These are phyloP conservation scores for Watsonalla cultraria DNA, from an alignment of 2,888 invertebrate species.

Conservation along the genomic window DNA sequence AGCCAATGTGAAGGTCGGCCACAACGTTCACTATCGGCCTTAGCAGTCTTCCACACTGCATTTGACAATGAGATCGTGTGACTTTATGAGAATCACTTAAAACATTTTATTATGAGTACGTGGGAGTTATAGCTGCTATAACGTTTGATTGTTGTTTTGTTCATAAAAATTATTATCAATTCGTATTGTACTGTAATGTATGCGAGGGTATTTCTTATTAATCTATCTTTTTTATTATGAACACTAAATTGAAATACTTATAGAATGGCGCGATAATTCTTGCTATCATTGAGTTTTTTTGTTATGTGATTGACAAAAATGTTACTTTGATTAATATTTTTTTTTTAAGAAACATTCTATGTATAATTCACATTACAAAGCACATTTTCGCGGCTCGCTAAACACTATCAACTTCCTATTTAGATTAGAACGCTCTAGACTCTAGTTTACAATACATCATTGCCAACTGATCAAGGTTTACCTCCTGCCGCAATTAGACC, in stretches of 20 bases:
- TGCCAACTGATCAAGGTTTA: conserved; percentile 25
- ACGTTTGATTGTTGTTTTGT: neutral
- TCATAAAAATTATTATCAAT: neutral
- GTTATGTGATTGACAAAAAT: too few relatives aligned
- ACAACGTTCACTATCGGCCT: conserved; percentile 57
- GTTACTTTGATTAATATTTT: too few relatives aligned
- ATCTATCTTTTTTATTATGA: too few relatives aligned
- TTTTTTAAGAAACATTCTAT: neutral
- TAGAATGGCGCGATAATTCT: too few relatives aligned
- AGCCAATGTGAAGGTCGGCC: conserved; percentile 65
- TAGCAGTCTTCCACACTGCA: conserved; percentile 8
- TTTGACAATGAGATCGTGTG: conserved; percentile 4
- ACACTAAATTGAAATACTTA: too few relatives aligned
- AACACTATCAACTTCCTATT: conserved; percentile 12
- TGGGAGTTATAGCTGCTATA: neutral
- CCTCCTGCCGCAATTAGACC: conserved; percentile 5
- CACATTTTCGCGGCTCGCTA: conserved; percentile 1
- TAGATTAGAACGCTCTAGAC: conserved; percentile 17
- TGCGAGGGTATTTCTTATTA: too few relatives aligned
- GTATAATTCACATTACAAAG: neutral
- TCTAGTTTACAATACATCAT: conserved; percentile 16
- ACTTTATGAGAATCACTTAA: neutral
- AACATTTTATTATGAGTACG: neutral
- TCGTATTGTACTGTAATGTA: too few relatives aligned
- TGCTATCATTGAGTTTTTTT: too few relatives aligned